Evolutionary conservation across 2,888 invertebrate species (phyloP).

Genomic region (Oasisia sp.): DNA sequence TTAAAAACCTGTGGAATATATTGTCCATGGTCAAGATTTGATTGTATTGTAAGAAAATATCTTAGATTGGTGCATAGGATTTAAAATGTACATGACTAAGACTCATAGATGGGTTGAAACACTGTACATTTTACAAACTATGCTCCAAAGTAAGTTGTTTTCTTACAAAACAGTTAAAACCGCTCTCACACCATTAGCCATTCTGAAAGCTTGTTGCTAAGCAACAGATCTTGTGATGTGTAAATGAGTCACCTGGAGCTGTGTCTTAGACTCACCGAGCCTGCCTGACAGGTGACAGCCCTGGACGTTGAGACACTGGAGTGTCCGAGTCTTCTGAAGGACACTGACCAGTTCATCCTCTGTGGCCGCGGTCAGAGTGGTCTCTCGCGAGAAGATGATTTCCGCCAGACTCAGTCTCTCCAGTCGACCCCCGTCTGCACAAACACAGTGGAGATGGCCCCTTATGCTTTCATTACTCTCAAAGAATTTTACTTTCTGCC

Average conservation of each 20-base stretch:
- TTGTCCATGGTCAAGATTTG: too few relatives aligned
- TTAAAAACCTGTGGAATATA: too few relatives aligned
- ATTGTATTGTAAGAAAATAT: too few relatives aligned
- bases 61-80: too few relatives aligned
- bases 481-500: neutral
- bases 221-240: too few relatives aligned
- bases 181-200: too few relatives aligned
- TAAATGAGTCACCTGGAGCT: neutral
- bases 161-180: too few relatives aligned
- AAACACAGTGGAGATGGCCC: neutral
- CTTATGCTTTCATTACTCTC: neutral
- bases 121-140: too few relatives aligned
- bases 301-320: neutral
- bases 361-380: neutral
- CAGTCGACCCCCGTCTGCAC: neutral
- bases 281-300: neutral
- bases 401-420: neutral
- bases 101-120: too few relatives aligned
- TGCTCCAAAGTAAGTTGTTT: too few relatives aligned
- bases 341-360: neutral
- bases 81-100: too few relatives aligned
- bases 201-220: too few relatives aligned
- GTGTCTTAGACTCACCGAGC: neutral
- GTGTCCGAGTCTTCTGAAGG: neutral
- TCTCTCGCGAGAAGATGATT: neutral